Evolutionary conservation across 2,113 vertebrate species (phyloP).

Genomic region (Hyperoodon ampullatus): DNA sequence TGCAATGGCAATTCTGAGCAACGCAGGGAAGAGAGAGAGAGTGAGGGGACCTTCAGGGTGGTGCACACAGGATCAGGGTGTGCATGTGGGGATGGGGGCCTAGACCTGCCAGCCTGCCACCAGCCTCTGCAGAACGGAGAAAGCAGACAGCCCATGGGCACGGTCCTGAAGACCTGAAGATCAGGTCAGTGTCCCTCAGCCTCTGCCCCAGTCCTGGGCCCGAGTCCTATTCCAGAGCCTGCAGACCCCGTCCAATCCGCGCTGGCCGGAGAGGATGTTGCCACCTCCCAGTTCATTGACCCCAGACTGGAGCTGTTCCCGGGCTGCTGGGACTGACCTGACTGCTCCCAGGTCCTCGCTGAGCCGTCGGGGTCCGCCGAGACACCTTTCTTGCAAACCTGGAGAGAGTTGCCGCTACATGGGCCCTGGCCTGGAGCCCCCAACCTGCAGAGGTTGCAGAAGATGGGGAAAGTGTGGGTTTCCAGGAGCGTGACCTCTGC

Average conservation of each 20-base stretch:
- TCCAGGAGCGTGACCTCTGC: background rate
- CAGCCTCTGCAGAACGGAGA: background rate
- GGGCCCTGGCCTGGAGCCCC: background rate
- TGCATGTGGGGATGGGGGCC: background rate
- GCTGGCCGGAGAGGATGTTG: background rate
- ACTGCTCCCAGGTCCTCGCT: background rate
- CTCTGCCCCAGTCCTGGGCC: fast-evolving
- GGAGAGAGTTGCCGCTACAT: background rate
- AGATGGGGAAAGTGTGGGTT: background rate
- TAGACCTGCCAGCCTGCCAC: background rate
- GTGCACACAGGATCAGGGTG: background rate
- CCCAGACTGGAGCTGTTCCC: background rate
- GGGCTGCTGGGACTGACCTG: background rate
- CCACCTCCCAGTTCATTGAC: background rate
- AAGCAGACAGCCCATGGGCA: fast-evolving
- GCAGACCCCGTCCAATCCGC: background rate
- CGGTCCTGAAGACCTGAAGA: fast-evolving
- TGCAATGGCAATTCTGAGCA: background rate
- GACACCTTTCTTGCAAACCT: background rate
- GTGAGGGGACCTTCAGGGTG: background rate
- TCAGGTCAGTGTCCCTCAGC: fast-evolving
- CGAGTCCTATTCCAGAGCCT: background rate
- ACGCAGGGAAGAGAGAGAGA: background rate
- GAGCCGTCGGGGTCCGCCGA: fast-evolving
- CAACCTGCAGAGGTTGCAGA: background rate